Conservation (phyloP, 2,888 invertebrate species). For the Galerucella nymphaeae region DNA sequence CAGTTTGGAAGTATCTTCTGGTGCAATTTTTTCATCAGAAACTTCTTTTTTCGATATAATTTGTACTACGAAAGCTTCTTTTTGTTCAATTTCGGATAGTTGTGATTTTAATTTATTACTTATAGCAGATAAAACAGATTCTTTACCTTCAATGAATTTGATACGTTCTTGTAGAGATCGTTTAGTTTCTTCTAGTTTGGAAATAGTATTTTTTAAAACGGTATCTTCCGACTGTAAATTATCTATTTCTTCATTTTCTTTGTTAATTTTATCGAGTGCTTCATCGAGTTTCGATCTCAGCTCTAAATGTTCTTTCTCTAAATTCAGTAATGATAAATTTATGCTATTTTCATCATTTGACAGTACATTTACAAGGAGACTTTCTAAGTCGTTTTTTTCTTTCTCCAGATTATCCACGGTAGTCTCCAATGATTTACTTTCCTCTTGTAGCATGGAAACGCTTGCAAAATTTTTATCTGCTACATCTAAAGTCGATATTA, state of each 20-base stretch:
- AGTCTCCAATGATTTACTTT: slow-evolving; percentile 29
- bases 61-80: background rate
- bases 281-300: slow-evolving; percentile 43
- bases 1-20: background rate
- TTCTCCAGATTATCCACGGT: slow-evolving; percentile 42
- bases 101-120: slow-evolving; percentile 42
- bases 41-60: background rate
- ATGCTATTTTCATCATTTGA: slow-evolving; percentile 30
- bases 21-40: background rate
- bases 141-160: slow-evolving; percentile 41
- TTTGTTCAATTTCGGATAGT: slow-evolving; percentile 32
- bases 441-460: slow-evolving; percentile 35
- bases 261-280: slow-evolving; percentile 43
- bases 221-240: slow-evolving; percentile 41
- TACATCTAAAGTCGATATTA: slow-evolving; percentile 47
- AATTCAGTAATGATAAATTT: slow-evolving; percentile 23
- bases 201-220: slow-evolving; percentile 41
- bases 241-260: slow-evolving; percentile 40
- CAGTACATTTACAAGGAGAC: slow-evolving; percentile 38
- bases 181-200: slow-evolving; percentile 45
- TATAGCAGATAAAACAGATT: slow-evolving; percentile 38
- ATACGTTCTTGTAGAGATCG: slow-evolving; percentile 36
- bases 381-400: slow-evolving; percentile 46
- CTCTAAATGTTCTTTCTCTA: slow-evolving; percentile 43
- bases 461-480: slow-evolving; percentile 41